A percentile compares a stretch with the other conserved stretches of the same genome.
These are phyloP conservation scores for Caenorhabditis sulstoni DNA, from an alignment of 2,888 invertebrate genomes.

Conservation along the genomic window DNA sequence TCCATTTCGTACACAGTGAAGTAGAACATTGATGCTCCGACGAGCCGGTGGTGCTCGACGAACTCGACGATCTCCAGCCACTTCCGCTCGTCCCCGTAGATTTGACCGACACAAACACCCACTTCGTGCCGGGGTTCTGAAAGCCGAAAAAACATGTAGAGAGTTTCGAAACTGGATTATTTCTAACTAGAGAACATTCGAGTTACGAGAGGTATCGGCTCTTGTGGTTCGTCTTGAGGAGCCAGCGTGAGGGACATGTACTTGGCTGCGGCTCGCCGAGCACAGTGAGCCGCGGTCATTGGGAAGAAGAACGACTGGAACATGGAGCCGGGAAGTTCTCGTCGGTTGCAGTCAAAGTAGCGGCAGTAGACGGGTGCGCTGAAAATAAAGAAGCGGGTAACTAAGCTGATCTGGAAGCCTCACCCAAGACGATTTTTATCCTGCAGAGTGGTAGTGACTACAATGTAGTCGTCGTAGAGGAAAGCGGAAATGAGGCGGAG, in stretches of 20 bases:
- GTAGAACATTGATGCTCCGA: constrained; percentile 19
- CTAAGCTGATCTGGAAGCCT: not conserved
- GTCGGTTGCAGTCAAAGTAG: not conserved
- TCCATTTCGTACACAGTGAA: constrained; percentile 9
- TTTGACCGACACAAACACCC: constrained; percentile 14
- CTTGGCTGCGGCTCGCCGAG: constrained; percentile 3
- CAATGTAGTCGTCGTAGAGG: constrained; percentile 3
- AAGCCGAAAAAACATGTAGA: not conserved
- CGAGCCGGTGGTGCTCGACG: constrained; percentile 8
- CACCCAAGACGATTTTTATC: not conserved
- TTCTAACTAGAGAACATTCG: not conserved
- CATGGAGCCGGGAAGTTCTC: not conserved
- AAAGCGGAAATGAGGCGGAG: not conserved
- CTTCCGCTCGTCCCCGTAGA: not conserved
- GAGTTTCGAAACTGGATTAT: not conserved
- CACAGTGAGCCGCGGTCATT: constrained; percentile 2
- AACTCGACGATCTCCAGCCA: constrained; percentile 10
- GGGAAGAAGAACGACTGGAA: constrained; percentile 4
- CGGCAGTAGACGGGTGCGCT: not conserved
- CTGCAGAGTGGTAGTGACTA: not conserved
- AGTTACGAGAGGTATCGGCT: not conserved
- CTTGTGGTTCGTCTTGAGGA: not conserved
- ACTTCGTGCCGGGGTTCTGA: constrained; percentile 5
- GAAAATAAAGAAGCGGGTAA: not conserved
- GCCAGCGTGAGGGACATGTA: not conserved